Base-by-base conservation (phyloP, 2,113 vertebrate species). In the Sitta europaea region DNA sequence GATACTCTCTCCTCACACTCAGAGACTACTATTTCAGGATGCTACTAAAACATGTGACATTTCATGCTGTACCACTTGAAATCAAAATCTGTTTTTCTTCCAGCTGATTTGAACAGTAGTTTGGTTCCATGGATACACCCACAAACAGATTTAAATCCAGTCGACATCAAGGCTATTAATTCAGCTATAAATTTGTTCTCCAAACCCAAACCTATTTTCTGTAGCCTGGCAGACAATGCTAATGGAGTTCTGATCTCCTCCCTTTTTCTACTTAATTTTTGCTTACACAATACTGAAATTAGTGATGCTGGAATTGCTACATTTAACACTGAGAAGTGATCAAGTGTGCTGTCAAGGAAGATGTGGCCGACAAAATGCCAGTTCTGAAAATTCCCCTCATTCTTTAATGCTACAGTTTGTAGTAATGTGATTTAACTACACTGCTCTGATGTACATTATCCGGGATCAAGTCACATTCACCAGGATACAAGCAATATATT, bases 21-120 rank as follows among this genome's bases (percentile, higher is more conserved):
- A 54, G 7, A 63, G 66, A 66, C 48, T 78, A 27, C 96, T 95
- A 94, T 95, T 96, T 92, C 82, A 74, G 75, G 78, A 86, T 51
- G 48, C 88, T 77, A 45, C 81, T 63, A 71, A 93, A 92, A 90
- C 55, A 91, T 40, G 33, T 80, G 92, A 94, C 82, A 96, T 93
- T 94, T 92, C 88, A 74, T 90, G 88, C 79, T 88, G 20, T 67
- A 94, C 17, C 67, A 55, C 23, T 88, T 67, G 67, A 94, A 95
- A 95, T 66, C 35, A 88, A 76, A 93, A 89, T 73, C 36, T 79
- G 66, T 35, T 21, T 57, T 77, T 83, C 55, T 90, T 76, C 78
- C 92, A 93, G 54, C 59, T 88, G 63, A 96, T 82, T 22, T 70
- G 81, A 90, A 90, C 45, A 48, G 61, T 28, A 76, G 42, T 67